phyloP scores from a whole-genome alignment of 1,140 invertebrate genomes.

The Arctopsyche grandis region DNA sequence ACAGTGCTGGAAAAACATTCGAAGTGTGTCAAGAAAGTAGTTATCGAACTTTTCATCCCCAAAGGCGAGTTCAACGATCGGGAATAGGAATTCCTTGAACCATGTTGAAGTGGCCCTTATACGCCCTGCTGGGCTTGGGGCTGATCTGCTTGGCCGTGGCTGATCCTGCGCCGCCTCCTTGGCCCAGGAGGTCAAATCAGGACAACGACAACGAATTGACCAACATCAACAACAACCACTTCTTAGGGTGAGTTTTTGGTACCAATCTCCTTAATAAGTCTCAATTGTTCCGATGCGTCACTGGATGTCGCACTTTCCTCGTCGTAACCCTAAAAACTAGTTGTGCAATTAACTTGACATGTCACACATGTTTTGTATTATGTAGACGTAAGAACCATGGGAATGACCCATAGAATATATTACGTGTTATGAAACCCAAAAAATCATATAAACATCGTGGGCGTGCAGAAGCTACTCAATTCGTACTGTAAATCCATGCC shows the following conservation, averaged over 20 bases:
- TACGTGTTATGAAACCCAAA: background rate
- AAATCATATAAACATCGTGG: background rate
- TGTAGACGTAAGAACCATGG: background rate
- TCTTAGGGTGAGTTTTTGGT: constrained; percentile 45
- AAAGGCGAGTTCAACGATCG: background rate
- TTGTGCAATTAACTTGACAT: background rate
- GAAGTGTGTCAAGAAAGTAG: background rate
- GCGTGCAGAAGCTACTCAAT: constrained; percentile 1
- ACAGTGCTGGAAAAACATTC: background rate
- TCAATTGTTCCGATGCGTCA: background rate
- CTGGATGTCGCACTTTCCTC: too few species aligned
- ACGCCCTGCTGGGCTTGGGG: constrained; percentile 15
- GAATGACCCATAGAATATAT: constrained; percentile 1
- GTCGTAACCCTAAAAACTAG: too few species aligned
- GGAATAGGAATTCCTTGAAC: background rate
- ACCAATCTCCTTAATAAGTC: background rate
- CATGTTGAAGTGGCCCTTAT: constrained; percentile 30
- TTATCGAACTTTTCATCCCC: background rate
- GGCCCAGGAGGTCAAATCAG: constrained; percentile 44
- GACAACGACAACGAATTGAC: constrained; percentile 45
- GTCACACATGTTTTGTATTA: background rate
- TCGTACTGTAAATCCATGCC: background rate
- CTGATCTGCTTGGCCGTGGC: constrained; percentile 27
- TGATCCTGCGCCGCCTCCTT: constrained; percentile 51
- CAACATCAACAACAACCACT: constrained; percentile 18